Percentiles rank a stretch among this genome's conserved stretches.
phyloP scores from a whole-genome alignment of 2,888 invertebrate species.

The Sclerodermus sp. region DNA sequence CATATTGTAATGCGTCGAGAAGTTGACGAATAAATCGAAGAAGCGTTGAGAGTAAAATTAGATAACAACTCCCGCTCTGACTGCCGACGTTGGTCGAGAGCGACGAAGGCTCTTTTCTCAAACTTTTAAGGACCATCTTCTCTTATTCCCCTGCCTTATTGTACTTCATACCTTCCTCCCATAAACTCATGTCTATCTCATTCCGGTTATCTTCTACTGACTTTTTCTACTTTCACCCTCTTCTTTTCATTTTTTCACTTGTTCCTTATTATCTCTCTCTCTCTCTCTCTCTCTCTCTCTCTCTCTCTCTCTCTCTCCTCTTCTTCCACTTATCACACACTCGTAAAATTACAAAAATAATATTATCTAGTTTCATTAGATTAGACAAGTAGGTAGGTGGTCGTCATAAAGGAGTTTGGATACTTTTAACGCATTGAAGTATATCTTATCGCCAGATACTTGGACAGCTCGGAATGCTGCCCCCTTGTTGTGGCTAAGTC shows the following conservation, averaged over 20 bases:
- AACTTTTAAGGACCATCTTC: constrained; percentile 54
- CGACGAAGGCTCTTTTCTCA: constrained; percentile 40
- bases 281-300: constrained; percentile 4
- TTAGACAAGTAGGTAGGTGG: too few species aligned
- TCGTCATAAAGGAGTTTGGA: too few species aligned
- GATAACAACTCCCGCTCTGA: constrained; percentile 55
- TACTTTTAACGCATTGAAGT: constrained; percentile 2
- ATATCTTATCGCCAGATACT: constrained; percentile 10
- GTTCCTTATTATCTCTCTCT: constrained; percentile 8
- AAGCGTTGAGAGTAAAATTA: constrained; percentile 59
- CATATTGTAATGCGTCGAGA: constrained; percentile 58
- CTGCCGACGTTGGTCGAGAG: constrained; percentile 34
- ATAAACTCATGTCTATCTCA: constrained; percentile 24
- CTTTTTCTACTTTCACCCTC: constrained; percentile 8
- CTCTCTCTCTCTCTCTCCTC: not conserved
- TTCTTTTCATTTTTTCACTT: constrained; percentile 14
- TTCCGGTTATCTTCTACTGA: not conserved
- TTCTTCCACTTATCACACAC: too few species aligned
- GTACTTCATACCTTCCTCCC: constrained; percentile 14
- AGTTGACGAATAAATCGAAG: constrained; percentile 59
- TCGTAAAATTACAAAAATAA: too few species aligned
- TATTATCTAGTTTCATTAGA: too few species aligned
- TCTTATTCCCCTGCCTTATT: constrained; percentile 33
- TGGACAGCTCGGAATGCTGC: too few species aligned
- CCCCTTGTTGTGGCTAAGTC: constrained; percentile 9